phyloP scores from a whole-genome alignment of 2,797 vertebrate species.

The Sebastolobus alascanus region DNA sequence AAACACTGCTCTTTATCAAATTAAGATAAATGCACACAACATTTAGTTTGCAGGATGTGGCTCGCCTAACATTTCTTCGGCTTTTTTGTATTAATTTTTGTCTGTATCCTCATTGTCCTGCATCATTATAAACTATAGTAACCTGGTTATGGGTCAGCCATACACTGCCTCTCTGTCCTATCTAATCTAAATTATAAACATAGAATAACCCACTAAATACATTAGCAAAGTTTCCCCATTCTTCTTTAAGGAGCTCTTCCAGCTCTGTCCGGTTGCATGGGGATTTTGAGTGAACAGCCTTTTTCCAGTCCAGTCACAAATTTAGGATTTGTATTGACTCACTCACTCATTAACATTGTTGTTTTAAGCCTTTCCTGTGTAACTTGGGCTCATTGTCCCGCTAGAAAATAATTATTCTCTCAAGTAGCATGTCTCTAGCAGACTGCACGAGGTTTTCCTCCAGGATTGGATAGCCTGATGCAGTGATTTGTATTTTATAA shows the following conservation, averaged over 20 bases:
- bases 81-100: neutral
- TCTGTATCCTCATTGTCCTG: no score
- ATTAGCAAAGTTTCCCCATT: no score
- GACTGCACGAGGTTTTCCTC: neutral
- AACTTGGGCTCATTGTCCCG: neutral
- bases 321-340: neutral
- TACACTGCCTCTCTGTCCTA: no score
- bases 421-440: neutral
- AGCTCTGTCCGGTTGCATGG: neutral
- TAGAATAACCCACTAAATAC: no score
- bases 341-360: neutral
- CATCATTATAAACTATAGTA: no score
- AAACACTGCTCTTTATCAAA: conserved; percentile 15
- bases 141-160: no score
- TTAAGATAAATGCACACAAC: neutral
- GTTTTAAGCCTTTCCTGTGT: neutral
- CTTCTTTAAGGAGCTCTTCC: neutral
- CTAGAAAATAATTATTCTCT: neutral
- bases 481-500: no score
- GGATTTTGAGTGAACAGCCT: neutral
- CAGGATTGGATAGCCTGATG: no score
- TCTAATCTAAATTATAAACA: no score
- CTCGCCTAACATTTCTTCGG: no score
- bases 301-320: neutral
- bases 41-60: neutral